Conservation (phyloP, 2,888 invertebrate species). For the Pseudococcus longispinus region DNA sequence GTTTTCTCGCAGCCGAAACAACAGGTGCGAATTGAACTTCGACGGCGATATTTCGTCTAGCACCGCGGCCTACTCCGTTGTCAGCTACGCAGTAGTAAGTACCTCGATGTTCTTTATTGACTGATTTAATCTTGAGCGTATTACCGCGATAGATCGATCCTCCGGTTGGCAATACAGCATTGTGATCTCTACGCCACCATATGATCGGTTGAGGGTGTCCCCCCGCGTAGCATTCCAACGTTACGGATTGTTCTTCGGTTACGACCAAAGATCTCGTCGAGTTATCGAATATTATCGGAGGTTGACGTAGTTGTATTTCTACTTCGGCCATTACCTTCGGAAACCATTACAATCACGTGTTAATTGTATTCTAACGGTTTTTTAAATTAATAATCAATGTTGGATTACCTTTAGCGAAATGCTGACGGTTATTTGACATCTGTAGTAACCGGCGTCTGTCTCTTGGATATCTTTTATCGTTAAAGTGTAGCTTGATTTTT, state of each 20-base stretch:
- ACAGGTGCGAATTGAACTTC: conserved; percentile 91
- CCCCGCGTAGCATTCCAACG: conserved; percentile 86
- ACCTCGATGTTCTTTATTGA: conserved; percentile 87
- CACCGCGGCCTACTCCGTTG: conserved; percentile 85
- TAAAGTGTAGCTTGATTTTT: conserved; percentile 71
- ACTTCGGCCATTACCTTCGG: conserved; percentile 79
- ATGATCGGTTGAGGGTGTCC: conserved; percentile 86
- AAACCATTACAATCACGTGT: not conserved
- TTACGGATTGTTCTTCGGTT: conserved; percentile 77
- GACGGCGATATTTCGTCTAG: conserved; percentile 82
- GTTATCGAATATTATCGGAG: conserved; percentile 91
- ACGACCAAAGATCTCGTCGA: conserved; percentile 84
- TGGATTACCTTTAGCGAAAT: not conserved
- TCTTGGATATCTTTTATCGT: conserved; percentile 92
- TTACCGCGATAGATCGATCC: conserved; percentile 75
- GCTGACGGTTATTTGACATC: conserved; percentile 76
- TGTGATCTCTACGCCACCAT: conserved; percentile 91
- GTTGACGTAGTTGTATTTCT: conserved; percentile 82
- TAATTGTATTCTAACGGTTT: not conserved
- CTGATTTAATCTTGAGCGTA: conserved; percentile 75
- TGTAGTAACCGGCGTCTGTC: conserved; percentile 87
- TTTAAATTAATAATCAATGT: not conserved
- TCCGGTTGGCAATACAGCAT: conserved; percentile 89
- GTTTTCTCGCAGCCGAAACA: conserved; percentile 80
- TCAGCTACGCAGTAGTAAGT: conserved; percentile 93